Percentiles rank a stretch among this genome's conserved stretches.
These are phyloP conservation scores for Calycopis cecrops DNA, from an alignment of 1,140 invertebrate species.

Conservation along the genomic window DNA sequence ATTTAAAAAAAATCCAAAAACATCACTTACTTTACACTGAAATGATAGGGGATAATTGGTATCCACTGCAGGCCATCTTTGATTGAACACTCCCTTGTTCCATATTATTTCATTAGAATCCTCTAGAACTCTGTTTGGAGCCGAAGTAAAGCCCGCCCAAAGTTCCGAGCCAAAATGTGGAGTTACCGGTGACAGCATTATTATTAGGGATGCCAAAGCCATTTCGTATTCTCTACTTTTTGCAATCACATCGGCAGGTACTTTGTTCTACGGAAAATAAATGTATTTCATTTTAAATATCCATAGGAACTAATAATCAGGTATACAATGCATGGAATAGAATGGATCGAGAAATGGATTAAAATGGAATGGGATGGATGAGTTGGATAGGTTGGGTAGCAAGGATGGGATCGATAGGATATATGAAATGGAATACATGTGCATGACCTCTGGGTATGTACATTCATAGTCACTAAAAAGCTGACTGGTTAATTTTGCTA, in stretches of 20 bases:
- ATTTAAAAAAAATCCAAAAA: neutral
- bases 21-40: conserved; percentile 75
- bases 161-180: conserved; percentile 94
- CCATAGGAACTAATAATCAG: too few species aligned
- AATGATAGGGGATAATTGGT: conserved; percentile 81
- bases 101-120: conserved; percentile 74
- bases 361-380: too few species aligned
- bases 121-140: conserved; percentile 74
- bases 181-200: conserved; percentile 90
- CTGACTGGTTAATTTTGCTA: too few species aligned
- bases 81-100: conserved; percentile 80
- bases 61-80: conserved; percentile 90
- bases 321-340: too few species aligned
- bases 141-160: conserved; percentile 86
- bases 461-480: too few species aligned
- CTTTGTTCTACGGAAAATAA: conserved; percentile 53
- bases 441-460: too few species aligned
- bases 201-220: conserved; percentile 85
- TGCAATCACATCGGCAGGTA: conserved; percentile 76
- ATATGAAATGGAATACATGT: too few species aligned
- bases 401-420: too few species aligned
- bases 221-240: conserved; percentile 86
- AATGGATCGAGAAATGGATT: too few species aligned
- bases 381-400: too few species aligned
- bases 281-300: conserved; percentile 1